Percentiles rank a stretch among this genome's conserved stretches.
These are phyloP conservation scores for Idaea biselata DNA, from an alignment of 2,888 invertebrate species.

Conservation along the genomic window DNA sequence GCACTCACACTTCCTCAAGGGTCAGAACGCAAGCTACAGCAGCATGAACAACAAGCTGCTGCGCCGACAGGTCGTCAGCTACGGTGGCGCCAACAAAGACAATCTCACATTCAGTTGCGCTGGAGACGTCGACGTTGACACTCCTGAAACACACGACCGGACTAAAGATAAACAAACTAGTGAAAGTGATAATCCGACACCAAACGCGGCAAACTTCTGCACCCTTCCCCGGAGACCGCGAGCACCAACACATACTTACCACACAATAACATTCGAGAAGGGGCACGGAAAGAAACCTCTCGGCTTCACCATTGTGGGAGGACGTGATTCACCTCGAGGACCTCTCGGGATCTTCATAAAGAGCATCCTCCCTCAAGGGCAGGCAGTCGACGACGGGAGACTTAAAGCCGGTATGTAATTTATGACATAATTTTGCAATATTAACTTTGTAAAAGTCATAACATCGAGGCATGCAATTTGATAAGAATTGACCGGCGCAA, in stretches of 20 bases:
- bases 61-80: constrained; percentile 79
- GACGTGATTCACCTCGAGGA: constrained; percentile 91
- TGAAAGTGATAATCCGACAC: constrained; percentile 64
- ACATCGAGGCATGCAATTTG: constrained; percentile 48
- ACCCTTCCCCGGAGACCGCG: constrained; percentile 86
- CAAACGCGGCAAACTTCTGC: constrained; percentile 84
- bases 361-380: constrained; percentile 90
- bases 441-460: constrained; percentile 20
- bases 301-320: constrained; percentile 95
- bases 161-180: constrained; percentile 57
- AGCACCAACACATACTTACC: constrained; percentile 85
- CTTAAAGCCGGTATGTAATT: constrained; percentile 85
- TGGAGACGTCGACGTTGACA: constrained; percentile 65
- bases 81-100: constrained; percentile 73
- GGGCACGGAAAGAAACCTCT: constrained; percentile 91
- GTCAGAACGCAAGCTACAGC: constrained; percentile 80
- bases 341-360: constrained; percentile 93
- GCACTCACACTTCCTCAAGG: constrained; percentile 82
- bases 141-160: constrained; percentile 56
- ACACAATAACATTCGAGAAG: constrained; percentile 88
- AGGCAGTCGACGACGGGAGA: constrained; percentile 91
- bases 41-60: constrained; percentile 82
- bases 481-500: constrained; percentile 52
- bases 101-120: constrained; percentile 67
- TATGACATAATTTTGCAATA: constrained; percentile 7